A percentile compares a stretch with the other conserved stretches of the same genome.
These are phyloP conservation scores for Eospalax fontanierii DNA, from an alignment of 2,797 vertebrate species.

Conservation along the genomic window DNA sequence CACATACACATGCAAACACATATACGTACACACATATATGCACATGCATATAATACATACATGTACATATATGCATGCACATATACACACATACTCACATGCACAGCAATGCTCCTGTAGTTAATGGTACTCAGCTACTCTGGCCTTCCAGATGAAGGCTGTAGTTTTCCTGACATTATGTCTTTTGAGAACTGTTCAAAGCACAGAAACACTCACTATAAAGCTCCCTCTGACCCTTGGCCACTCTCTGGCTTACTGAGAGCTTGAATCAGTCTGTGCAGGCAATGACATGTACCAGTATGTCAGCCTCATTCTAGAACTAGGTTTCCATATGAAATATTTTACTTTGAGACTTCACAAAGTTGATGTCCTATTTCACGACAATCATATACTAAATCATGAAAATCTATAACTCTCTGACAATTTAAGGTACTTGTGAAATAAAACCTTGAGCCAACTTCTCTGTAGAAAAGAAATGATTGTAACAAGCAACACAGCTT, in stretches of 20 bases:
- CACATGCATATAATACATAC: slow-evolving; percentile 36
- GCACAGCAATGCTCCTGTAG: slow-evolving; percentile 36
- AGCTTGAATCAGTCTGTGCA: slow-evolving; percentile 56
- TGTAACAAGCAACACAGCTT: neutral
- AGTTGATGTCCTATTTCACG: slow-evolving; percentile 64
- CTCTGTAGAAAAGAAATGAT: slow-evolving; percentile 33
- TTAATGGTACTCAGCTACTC: slow-evolving; percentile 29
- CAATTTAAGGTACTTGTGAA: slow-evolving; percentile 37
- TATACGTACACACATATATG: slow-evolving; percentile 20
- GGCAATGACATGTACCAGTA: slow-evolving; percentile 43
- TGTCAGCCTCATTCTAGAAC: slow-evolving; percentile 1
- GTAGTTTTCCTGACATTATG: slow-evolving; percentile 30
- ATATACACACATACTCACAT: slow-evolving; percentile 14
- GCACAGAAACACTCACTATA: slow-evolving; percentile 31
- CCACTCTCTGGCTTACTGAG: slow-evolving; percentile 55
- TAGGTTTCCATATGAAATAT: slow-evolving; percentile 23
- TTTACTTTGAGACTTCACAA: slow-evolving; percentile 45
- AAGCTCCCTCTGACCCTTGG: slow-evolving; percentile 28
- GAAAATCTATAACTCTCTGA: slow-evolving; percentile 57
- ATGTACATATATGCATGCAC: neutral
- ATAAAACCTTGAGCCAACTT: slow-evolving; percentile 57
- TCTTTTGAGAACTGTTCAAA: slow-evolving; percentile 59
- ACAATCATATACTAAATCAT: slow-evolving; percentile 10
- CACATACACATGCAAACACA: neutral
- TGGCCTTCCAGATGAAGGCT: neutral